Evolutionary conservation across 2,888 invertebrate genomes (phyloP).

Genomic region (Theodoxus fluviatilis): DNA sequence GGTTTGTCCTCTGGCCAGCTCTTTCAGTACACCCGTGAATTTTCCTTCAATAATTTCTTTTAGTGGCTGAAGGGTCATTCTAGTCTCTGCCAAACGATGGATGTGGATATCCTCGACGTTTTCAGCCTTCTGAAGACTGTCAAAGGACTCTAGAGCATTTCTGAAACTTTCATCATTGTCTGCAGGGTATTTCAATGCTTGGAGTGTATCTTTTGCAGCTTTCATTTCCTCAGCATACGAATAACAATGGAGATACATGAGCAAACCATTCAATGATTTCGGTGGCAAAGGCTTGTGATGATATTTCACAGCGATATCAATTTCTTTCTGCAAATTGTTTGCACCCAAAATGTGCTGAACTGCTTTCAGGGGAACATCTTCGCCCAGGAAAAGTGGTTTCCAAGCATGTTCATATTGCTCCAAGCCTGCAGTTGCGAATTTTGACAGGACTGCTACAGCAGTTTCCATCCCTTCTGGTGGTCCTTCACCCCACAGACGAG

Average conservation of each 20-base stretch:
- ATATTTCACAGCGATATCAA: slow-evolving; percentile 23
- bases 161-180: slow-evolving; percentile 25
- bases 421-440: too few relatives aligned
- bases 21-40: slow-evolving; percentile 28
- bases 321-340: slow-evolving; percentile 26
- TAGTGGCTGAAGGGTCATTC: slow-evolving; percentile 29
- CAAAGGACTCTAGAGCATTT: slow-evolving; percentile 32
- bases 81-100: slow-evolving; percentile 23
- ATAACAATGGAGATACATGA: slow-evolving; percentile 1
- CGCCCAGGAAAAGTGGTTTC: slow-evolving; percentile 25
- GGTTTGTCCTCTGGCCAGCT: slow-evolving; percentile 26
- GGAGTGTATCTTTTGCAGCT: slow-evolving; percentile 8
- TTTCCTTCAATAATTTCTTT: slow-evolving; percentile 24
- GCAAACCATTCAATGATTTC: slow-evolving; percentile 9
- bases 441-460: too few relatives aligned
- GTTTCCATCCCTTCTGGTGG: too few relatives aligned
- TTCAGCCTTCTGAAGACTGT: slow-evolving; percentile 23
- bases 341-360: slow-evolving; percentile 20
- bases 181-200: slow-evolving; percentile 21
- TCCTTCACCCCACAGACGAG: too few relatives aligned
- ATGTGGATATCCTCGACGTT: slow-evolving; percentile 23
- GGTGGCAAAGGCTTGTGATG: slow-evolving; percentile 1
- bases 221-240: slow-evolving; percentile 22
- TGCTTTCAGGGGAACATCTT: slow-evolving; percentile 21
- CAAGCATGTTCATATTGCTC: slow-evolving; percentile 29